A percentile compares a stretch with the other conserved stretches of the same genome.
phyloP scores from a whole-genome alignment of 1,140 invertebrate genomes.

The Delia radicum region DNA sequence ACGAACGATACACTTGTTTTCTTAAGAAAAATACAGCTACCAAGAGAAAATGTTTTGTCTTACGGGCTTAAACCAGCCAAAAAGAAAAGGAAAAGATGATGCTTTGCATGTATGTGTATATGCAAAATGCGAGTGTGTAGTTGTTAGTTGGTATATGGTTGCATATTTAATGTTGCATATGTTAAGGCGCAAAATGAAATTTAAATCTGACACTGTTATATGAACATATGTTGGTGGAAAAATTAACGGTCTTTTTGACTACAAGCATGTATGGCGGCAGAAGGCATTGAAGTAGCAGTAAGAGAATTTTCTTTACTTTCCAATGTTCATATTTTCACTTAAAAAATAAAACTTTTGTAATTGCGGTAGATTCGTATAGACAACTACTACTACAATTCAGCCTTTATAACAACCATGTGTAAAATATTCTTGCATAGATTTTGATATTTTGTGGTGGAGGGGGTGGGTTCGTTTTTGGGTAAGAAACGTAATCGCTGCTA shows the following conservation, averaged over 20 bases:
- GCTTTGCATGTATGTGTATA: not conserved
- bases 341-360: conserved; percentile 1
- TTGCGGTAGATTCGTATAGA: conserved; percentile 10
- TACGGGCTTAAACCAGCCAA: not conserved
- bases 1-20: not conserved
- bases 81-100: not conserved
- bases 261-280: not conserved
- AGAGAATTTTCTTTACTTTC: conserved; percentile 2
- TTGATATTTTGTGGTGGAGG: not conserved
- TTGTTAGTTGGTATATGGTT: not conserved
- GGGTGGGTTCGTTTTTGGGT: not conserved
- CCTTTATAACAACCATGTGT: no score
- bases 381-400: not conserved
- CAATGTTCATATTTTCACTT: not conserved
- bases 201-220: conserved; percentile 12
- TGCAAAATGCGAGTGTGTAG: no score
- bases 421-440: not conserved
- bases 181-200: conserved; percentile 23
- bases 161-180: conserved; percentile 18
- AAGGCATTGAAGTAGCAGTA: not conserved
- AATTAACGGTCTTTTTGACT: not conserved
- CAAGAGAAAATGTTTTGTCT: conserved; percentile 12
- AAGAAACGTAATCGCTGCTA: no score
- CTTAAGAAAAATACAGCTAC: not conserved
- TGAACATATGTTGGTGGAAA: not conserved